A percentile compares a stretch with the other conserved stretches of the same genome.
phyloP scores from a whole-genome alignment of 2,797 vertebrate species.

The Enteromius fasciolatus region DNA sequence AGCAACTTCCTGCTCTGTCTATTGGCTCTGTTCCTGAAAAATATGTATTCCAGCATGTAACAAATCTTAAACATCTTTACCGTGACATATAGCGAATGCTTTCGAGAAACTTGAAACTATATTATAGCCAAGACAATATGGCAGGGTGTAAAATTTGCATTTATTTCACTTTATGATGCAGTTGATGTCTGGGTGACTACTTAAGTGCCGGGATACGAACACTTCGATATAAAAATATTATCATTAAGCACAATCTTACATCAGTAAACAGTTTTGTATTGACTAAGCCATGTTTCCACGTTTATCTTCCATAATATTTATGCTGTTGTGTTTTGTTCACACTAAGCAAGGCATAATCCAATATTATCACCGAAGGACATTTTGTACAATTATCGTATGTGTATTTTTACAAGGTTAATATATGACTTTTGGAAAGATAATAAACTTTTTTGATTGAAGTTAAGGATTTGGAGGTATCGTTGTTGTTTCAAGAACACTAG shows the following conservation, averaged over 20 bases:
- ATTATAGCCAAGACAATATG: background rate
- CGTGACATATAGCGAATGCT: background rate
- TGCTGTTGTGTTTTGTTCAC: background rate
- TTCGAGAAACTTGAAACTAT: background rate
- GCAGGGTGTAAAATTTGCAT: background rate
- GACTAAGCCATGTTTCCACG: background rate
- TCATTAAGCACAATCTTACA: background rate
- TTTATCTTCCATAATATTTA: background rate
- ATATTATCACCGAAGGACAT: background rate
- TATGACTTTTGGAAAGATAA: background rate
- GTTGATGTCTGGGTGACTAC: background rate
- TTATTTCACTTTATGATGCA: background rate
- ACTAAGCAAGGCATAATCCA: background rate
- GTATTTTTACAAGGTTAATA: background rate
- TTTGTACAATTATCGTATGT: background rate
- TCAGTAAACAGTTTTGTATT: background rate
- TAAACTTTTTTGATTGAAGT: background rate
- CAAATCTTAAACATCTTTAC: background rate
- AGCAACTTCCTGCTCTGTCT: conserved; percentile 49
- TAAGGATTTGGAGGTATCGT: background rate
- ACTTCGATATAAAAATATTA: background rate
- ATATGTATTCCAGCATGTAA: background rate
- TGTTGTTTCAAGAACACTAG: conserved; percentile 25
- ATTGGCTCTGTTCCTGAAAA: conserved; percentile 28
- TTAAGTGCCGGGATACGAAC: background rate